phyloP scores from a whole-genome alignment of 2,113 vertebrate genomes.

The Dolichallabes microphthalmus region DNA sequence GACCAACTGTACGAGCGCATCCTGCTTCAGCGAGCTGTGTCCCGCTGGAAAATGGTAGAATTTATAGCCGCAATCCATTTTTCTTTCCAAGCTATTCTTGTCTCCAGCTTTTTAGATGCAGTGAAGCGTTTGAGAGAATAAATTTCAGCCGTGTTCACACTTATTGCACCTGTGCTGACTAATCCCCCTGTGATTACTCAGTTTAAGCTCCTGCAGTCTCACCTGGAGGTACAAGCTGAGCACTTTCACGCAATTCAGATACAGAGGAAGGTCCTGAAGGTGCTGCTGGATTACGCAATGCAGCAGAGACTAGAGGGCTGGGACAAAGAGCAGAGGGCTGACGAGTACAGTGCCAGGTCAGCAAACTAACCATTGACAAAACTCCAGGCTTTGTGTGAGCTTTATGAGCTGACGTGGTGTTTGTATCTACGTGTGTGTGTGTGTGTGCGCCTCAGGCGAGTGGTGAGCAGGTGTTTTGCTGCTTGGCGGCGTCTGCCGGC shows the following conservation, averaged over 20 bases:
- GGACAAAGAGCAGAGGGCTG: conserved; percentile 71
- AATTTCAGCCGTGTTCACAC: background rate
- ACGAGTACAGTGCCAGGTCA: conserved; percentile 79
- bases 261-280: conserved; percentile 72
- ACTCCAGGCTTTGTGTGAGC: background rate
- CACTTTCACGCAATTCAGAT: conserved; percentile 64
- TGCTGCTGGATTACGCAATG: conserved; percentile 69
- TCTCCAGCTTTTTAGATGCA: background rate
- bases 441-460: conserved; percentile 70
- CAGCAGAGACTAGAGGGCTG: conserved; percentile 66
- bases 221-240: conserved; percentile 65
- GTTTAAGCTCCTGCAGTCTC: conserved; percentile 64
- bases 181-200: conserved; percentile 41
- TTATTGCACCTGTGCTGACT: background rate
- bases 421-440: background rate
- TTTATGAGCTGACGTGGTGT: background rate
- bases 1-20: conserved; percentile 66
- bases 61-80: background rate
- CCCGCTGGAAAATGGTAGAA: conserved; percentile 78
- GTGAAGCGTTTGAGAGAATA: background rate
- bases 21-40: conserved; percentile 73
- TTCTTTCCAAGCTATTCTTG: background rate
- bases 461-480: conserved; percentile 65
- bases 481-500: conserved; percentile 77
- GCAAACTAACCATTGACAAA: conserved; percentile 4